These are phyloP conservation scores for Capreolus pygargus DNA, from an alignment of 2,113 vertebrate genomes.

Conservation along the genomic window DNA sequence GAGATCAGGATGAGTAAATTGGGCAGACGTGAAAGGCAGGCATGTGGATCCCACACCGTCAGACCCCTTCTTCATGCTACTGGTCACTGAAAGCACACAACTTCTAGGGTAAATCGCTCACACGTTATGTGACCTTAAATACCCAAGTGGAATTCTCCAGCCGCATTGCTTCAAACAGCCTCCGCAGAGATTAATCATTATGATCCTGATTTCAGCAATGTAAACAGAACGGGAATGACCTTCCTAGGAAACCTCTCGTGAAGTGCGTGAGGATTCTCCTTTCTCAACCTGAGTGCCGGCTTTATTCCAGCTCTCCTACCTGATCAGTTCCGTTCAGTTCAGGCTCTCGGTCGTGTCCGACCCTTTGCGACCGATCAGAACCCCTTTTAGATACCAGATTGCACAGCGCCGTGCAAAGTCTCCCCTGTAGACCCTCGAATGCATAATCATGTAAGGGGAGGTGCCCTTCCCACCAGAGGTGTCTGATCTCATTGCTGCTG, in stretches of 20 bases:
- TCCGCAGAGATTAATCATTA: not conserved
- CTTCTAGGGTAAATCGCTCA: not conserved
- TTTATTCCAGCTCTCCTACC: not conserved
- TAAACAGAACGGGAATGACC: not conserved
- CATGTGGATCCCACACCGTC: not conserved
- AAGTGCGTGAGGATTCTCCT: too few species aligned
- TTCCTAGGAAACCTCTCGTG: not conserved
- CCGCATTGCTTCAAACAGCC: not conserved
- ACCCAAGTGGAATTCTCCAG: not conserved
- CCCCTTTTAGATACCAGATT: not conserved
- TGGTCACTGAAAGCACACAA: not conserved
- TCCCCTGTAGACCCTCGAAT: accelerated
- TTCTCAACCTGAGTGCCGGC: not conserved
- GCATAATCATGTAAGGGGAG: accelerated
- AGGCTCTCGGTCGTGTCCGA: accelerated
- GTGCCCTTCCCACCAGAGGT: accelerated
- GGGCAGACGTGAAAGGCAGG: not conserved
- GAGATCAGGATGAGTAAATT: not conserved
- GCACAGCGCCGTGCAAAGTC: not conserved
- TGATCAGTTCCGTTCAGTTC: not conserved
- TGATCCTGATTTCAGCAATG: not conserved
- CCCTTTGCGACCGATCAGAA: not conserved
- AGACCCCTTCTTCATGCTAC: not conserved
- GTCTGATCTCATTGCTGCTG: too few species aligned
- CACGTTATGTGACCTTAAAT: not conserved